Conservation (phyloP, 2,888 invertebrate species). For the Lissonota sp. region DNA sequence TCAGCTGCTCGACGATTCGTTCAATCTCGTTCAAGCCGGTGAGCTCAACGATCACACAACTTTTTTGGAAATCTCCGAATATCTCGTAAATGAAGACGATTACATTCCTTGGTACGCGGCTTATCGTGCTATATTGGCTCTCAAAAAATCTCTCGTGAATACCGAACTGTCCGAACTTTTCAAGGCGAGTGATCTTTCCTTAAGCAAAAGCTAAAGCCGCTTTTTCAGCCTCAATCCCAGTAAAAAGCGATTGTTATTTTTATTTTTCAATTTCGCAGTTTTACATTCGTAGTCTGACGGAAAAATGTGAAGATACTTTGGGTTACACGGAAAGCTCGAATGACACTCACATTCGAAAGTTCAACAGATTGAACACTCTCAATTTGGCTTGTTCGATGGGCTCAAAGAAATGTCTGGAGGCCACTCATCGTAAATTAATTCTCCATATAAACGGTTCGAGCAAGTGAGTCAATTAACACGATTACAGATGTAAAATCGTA, state of each 20-base stretch:
- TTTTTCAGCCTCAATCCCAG: too few species aligned
- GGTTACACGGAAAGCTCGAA: constrained; percentile 74
- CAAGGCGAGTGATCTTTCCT: constrained; percentile 50
- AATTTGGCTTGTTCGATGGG: constrained; percentile 82
- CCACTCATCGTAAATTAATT: constrained; percentile 68
- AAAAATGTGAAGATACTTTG: constrained; percentile 72
- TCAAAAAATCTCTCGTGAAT: constrained; percentile 82
- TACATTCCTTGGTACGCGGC: constrained; percentile 90
- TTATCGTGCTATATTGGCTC: constrained; percentile 83
- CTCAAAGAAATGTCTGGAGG: constrained; percentile 78
- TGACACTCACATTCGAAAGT: constrained; percentile 71
- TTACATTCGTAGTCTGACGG: constrained; percentile 74
- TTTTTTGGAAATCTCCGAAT: constrained; percentile 84
- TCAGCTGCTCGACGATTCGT: constrained; percentile 85
- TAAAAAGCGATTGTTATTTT: too few species aligned
- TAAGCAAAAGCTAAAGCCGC: too few species aligned
- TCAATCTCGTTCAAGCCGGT: constrained; percentile 83
- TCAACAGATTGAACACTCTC: constrained; percentile 75
- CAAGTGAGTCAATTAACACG: constrained; percentile 34
- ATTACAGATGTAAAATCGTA: too few species aligned
- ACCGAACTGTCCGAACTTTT: constrained; percentile 85
- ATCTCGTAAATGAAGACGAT: constrained; percentile 86
- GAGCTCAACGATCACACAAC: constrained; percentile 82
- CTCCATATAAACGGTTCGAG: constrained; percentile 49
- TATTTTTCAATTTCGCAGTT: constrained; percentile 63